Evolutionary conservation across 1,140 invertebrate species (phyloP).

Genomic region (Brachionus rubens): DNA sequence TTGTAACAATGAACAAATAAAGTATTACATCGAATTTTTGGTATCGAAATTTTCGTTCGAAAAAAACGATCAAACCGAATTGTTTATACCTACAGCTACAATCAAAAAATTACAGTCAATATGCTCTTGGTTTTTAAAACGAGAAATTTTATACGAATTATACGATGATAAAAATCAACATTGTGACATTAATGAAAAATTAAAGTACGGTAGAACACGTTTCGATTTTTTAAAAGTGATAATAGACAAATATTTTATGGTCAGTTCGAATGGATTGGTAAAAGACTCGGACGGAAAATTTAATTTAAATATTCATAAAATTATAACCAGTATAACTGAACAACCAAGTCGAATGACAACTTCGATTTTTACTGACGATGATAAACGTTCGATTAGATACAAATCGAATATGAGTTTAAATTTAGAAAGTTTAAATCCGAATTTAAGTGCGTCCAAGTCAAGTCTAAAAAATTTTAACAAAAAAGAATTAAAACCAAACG

Average conservation of each 20-base stretch:
- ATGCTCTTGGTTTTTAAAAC: constrained; percentile 36
- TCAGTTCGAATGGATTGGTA: neutral
- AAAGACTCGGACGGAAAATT: constrained; percentile 11
- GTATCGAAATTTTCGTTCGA: neutral
- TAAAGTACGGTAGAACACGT: neutral
- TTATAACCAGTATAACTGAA: neutral
- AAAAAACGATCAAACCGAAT: neutral
- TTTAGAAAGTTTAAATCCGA: constrained; percentile 3
- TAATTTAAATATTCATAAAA: constrained; percentile 6
- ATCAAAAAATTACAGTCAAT: constrained; percentile 17
- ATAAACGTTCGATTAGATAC: neutral
- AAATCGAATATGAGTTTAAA: neutral
- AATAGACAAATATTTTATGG: neutral
- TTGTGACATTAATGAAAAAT: constrained; percentile 45
- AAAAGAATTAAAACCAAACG: neutral
- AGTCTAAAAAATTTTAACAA: neutral
- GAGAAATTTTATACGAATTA: constrained; percentile 6
- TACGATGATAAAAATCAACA: constrained; percentile 32
- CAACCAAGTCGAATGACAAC: neutral
- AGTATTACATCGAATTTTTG: constrained; percentile 5
- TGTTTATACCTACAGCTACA: neutral
- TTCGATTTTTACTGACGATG: neutral
- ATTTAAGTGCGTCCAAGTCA: neutral
- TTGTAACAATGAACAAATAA: constrained; percentile 19
- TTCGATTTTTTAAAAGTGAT: neutral